These are phyloP conservation scores for Cordylochernes scorpioides DNA, from an alignment of 2,888 invertebrate species.

Conservation along the genomic window DNA sequence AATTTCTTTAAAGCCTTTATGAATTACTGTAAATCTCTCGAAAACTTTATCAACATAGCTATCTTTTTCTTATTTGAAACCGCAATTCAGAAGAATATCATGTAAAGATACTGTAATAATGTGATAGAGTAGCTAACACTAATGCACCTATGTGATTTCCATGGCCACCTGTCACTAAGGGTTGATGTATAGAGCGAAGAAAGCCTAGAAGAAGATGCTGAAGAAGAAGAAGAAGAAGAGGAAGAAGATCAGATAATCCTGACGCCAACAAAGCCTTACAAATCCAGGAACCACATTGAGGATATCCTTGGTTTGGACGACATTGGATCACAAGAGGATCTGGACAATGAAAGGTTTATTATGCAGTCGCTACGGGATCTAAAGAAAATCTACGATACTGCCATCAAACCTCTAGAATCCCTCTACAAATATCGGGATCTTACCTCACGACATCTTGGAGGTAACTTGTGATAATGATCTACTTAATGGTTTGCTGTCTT, in stretches of 20 bases:
- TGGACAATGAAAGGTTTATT: slow-evolving; percentile 13
- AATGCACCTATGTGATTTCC: too few relatives aligned
- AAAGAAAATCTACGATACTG: slow-evolving; percentile 54
- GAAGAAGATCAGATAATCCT: slow-evolving; percentile 1
- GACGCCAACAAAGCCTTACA: slow-evolving; percentile 31
- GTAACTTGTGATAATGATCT: too few relatives aligned
- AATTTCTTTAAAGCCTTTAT: too few relatives aligned
- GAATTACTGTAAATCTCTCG: too few relatives aligned
- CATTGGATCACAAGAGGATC: slow-evolving; percentile 19
- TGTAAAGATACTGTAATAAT: too few relatives aligned
- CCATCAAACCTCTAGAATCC: slow-evolving; percentile 67
- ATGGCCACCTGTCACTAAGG: too few relatives aligned
- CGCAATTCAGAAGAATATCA: too few relatives aligned
- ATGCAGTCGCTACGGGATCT: slow-evolving; percentile 43
- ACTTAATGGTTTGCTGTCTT: too few relatives aligned
- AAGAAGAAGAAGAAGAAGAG: slow-evolving; percentile 1
- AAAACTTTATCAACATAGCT: too few relatives aligned
- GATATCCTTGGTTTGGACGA: slow-evolving; percentile 43
- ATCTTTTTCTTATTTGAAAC: too few relatives aligned
- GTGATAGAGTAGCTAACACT: too few relatives aligned
- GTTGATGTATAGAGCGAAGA: too few relatives aligned
- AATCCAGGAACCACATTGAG: slow-evolving; percentile 33
- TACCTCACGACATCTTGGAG: slow-evolving; percentile 42
- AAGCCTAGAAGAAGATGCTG: slow-evolving; percentile 2
- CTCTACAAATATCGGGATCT: slow-evolving; percentile 70